Conservation (phyloP, 2,888 invertebrate genomes). For the Diaphora mendica region DNA sequence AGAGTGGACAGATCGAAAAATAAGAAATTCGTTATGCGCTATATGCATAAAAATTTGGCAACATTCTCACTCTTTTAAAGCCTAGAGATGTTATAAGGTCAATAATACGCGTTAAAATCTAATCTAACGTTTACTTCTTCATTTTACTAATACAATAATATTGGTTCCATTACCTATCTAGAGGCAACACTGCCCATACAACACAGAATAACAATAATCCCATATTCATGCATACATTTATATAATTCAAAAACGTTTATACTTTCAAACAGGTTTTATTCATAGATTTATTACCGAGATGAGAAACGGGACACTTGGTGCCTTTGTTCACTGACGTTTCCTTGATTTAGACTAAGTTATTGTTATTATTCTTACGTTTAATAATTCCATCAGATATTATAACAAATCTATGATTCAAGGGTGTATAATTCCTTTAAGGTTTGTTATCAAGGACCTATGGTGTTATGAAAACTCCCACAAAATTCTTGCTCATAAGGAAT, state of each 20-base stretch:
- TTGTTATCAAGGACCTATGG: background rate
- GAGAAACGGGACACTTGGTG: background rate
- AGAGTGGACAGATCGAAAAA: slow-evolving; percentile 59
- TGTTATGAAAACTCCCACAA: background rate
- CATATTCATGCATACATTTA: slow-evolving; percentile 53
- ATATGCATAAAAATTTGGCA: slow-evolving; percentile 71
- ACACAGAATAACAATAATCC: slow-evolving; percentile 55
- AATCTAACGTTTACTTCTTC: slow-evolving; percentile 46
- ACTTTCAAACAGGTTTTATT: slow-evolving; percentile 22
- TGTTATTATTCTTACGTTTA: background rate
- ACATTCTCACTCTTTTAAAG: slow-evolving; percentile 58
- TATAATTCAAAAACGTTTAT: slow-evolving; percentile 51
- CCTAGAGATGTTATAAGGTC: slow-evolving; percentile 40
- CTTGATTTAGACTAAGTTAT: background rate
- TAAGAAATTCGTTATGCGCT: slow-evolving; percentile 55
- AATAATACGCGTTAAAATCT: slow-evolving; percentile 43
- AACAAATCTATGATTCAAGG: slow-evolving; percentile 13
- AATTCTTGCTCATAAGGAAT: background rate
- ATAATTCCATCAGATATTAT: slow-evolving; percentile 2
- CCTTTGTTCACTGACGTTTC: background rate
- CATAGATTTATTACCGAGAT: slow-evolving; percentile 13
- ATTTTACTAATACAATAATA: slow-evolving; percentile 46
- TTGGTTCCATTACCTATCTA: slow-evolving; percentile 61
- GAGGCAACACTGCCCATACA: slow-evolving; percentile 53
- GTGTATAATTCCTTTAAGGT: slow-evolving; percentile 5